A percentile compares a stretch with the other conserved stretches of the same genome.
phyloP scores from a whole-genome alignment of 2,888 invertebrate genomes.

The Plutella xylostella region DNA sequence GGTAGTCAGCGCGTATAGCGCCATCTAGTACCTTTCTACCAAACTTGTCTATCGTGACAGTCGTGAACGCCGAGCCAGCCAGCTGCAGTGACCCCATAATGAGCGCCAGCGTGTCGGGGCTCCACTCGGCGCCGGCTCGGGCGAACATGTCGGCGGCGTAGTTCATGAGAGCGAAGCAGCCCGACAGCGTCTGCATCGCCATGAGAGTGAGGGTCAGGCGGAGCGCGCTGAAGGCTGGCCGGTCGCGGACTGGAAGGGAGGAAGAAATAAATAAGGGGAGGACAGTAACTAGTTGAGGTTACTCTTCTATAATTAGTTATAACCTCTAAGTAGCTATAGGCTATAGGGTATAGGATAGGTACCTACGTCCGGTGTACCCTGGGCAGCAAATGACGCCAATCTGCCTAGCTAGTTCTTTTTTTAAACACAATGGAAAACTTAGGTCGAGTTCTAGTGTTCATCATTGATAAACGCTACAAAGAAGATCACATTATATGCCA shows the following conservation, averaged over 20 bases:
- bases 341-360: too few relatives aligned
- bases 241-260: slow-evolving; percentile 33
- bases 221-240: slow-evolving; percentile 37
- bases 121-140: slow-evolving; percentile 64
- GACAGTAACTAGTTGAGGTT: too few relatives aligned
- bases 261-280: neutral
- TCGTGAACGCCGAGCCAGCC: slow-evolving; percentile 43
- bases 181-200: slow-evolving; percentile 48
- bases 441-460: too few relatives aligned
- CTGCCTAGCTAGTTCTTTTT: too few relatives aligned
- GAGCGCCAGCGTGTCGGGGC: slow-evolving; percentile 42
- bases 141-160: slow-evolving; percentile 49
- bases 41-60: slow-evolving; percentile 43
- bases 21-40: slow-evolving; percentile 36
- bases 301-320: too few relatives aligned
- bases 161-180: slow-evolving; percentile 54
- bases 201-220: slow-evolving; percentile 40
- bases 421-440: too few relatives aligned
- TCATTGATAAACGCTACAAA: too few relatives aligned
- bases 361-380: too few relatives aligned
- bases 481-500: too few relatives aligned
- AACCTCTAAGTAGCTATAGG: too few relatives aligned
- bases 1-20: slow-evolving; percentile 29
- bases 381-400: too few relatives aligned
- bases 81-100: slow-evolving; percentile 40